Evolutionary conservation across 2,888 invertebrate species (phyloP).

Genomic region (Oscheius sp.): DNA sequence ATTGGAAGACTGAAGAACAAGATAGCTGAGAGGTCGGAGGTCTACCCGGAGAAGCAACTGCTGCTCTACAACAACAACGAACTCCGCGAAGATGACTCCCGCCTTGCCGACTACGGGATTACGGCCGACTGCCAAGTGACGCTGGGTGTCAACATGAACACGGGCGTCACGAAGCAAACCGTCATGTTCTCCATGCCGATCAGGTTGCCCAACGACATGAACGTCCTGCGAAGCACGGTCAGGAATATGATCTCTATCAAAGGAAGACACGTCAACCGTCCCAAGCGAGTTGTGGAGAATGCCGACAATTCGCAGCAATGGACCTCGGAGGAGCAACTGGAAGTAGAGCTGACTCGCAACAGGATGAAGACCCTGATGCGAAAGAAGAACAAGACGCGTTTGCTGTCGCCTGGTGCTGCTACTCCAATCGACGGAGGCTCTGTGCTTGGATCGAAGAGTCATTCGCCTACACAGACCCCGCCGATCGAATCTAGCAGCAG

Average conservation of each 20-base stretch:
- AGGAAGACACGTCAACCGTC: neutral
- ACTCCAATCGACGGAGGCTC: conserved; percentile 20
- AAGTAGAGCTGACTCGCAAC: conserved; percentile 59
- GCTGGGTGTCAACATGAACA: conserved; percentile 52
- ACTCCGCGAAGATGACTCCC: conserved; percentile 41
- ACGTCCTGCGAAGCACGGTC: conserved; percentile 3
- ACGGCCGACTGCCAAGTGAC: conserved; percentile 34
- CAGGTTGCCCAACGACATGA: conserved; percentile 11
- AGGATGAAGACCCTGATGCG: conserved; percentile 50
- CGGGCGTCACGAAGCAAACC: conserved; percentile 38
- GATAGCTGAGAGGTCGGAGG: conserved; percentile 42
- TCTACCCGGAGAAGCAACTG: conserved; percentile 43
- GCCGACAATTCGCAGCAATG: conserved; percentile 28
- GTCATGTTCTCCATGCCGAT: conserved; percentile 44
- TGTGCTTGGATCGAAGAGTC: neutral
- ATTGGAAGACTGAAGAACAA: conserved; percentile 38
- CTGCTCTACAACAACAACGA: conserved; percentile 56
- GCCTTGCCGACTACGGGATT: conserved; percentile 44
- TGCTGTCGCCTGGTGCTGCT: conserved; percentile 4
- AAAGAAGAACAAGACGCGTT: conserved; percentile 33
- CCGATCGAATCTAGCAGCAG: neutral
- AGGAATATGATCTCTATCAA: conserved; percentile 10
- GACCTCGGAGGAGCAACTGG: conserved; percentile 60
- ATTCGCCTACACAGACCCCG: conserved; percentile 9
- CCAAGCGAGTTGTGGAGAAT: conserved; percentile 1